Conservation (phyloP, 2,888 invertebrate genomes). For the Coleophora flavipennella region DNA sequence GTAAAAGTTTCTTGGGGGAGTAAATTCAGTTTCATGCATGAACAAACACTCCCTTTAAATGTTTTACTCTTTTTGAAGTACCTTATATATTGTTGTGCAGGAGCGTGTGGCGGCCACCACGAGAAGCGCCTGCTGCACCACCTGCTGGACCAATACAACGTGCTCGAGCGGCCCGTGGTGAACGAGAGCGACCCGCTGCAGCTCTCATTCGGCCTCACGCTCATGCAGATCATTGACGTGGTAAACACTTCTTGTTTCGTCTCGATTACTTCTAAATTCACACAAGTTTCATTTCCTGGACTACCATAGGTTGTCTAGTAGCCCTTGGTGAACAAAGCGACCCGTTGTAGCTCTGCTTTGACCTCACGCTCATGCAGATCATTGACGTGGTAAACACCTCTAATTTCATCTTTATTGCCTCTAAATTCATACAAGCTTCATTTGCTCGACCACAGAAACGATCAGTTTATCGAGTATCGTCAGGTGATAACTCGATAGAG, state of each 20-base stretch:
- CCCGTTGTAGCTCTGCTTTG: too few species aligned
- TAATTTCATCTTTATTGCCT: background rate
- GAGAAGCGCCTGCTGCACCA: slow-evolving; percentile 93
- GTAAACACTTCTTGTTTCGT: slow-evolving; percentile 73
- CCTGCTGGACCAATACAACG: slow-evolving; percentile 94
- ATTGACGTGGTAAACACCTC: too few species aligned
- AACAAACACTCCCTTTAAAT: too few species aligned
- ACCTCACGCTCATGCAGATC: too few species aligned
- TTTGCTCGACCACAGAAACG: too few species aligned
- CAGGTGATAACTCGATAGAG: too few species aligned
- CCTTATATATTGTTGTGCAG: slow-evolving; percentile 40
- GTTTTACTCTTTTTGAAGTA: too few species aligned
- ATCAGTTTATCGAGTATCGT: too few species aligned
- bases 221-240: slow-evolving; percentile 98
- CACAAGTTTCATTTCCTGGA: too few species aligned
- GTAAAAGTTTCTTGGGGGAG: too few species aligned
- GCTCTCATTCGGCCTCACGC: slow-evolving; percentile 95
- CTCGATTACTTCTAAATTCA: background rate
- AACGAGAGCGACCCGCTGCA: slow-evolving; percentile 97
- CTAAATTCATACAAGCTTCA: background rate
- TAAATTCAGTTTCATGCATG: too few species aligned
- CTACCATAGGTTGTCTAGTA: too few species aligned
- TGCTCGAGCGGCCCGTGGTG: slow-evolving; percentile 93
- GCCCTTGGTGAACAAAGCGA: background rate
- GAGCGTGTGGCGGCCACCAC: slow-evolving; percentile 89